Evolutionary conservation across 2,113 vertebrate species (phyloP), one percentile per base, ranked within the genome.

Genomic region (Sterna hirundo): DNA sequence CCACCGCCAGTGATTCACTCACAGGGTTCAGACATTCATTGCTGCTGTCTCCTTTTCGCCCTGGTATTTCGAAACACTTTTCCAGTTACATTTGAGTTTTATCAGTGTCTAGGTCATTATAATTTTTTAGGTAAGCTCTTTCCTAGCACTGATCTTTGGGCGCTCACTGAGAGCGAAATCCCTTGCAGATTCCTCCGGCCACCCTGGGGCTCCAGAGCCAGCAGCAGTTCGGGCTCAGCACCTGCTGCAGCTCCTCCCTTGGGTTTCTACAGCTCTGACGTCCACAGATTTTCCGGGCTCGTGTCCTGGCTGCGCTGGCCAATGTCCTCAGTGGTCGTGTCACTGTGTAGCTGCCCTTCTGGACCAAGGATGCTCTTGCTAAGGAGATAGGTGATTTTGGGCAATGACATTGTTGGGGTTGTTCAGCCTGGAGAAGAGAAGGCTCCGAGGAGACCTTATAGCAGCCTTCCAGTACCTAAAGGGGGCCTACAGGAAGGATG

Each of bases 221-320:
- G n/a, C 17, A 16, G 46, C 1, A 0, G 32, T 20, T 36, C n/a
- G 47, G 77, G 29, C 76, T 80, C 30, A 69, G 57, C 13, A 8
- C 9, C 38, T n/a, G 38, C 71, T 72, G 51, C 36, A 58, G 49
- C 57, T 65, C 36, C 30, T 74, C 26, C 19, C n/a, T 42, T 60
- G 38, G 25, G 9, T 61, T 93, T 27, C 38, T 54, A 10, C 52
- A 61, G 10, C 26, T n/a, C 72, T 49, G 61, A 36, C 61, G 40
- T 29, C n/a, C 60, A 34, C n/a, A 29, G 52, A n/a, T 58, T 65
- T 40, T 54, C 21, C 0, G 3, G 34, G 9, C 51, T 54, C 0
- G 0, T 54, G 26, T 61, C n/a, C 70, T 7, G 18, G 38, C 49
- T 38, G 27, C 0, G 3, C 38, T 2, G 3, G 71, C 27, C 0